phyloP scores from a whole-genome alignment of 2,113 vertebrate species.

The Laticauda colubrina region DNA sequence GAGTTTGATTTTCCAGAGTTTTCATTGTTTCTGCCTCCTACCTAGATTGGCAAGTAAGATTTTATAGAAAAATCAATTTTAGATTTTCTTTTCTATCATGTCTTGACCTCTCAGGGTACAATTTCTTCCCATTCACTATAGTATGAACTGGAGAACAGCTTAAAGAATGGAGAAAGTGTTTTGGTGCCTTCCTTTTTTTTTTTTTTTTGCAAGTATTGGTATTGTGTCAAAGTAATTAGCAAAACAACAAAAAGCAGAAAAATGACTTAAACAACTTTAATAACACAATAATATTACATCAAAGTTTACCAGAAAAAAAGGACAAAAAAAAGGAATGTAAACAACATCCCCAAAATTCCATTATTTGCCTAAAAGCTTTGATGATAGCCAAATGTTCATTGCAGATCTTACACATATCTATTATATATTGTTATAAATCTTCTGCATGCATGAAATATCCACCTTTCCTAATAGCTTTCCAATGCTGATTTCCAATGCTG shows the following conservation, averaged over 20 bases:
- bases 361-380: not conserved
- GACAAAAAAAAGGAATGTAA: not conserved
- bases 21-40: not conserved
- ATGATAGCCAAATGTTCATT: not conserved
- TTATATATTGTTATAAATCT: not conserved
- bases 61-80: not conserved
- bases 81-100: not conserved
- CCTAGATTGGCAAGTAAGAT: not conserved
- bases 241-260: not conserved
- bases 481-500: not conserved
- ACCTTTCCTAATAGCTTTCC: not conserved
- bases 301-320: not conserved
- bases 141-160: not conserved
- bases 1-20: not conserved
- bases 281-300: not conserved
- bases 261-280: not conserved
- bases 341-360: not conserved
- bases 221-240: not conserved
- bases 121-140: not conserved
- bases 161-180: not conserved
- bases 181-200: not conserved
- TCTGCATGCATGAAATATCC: not conserved
- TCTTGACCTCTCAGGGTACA: not conserved
- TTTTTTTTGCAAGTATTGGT: not conserved
- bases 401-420: not conserved